Conservation (phyloP, 2,113 vertebrate species). For the Octodon degus region DNA sequence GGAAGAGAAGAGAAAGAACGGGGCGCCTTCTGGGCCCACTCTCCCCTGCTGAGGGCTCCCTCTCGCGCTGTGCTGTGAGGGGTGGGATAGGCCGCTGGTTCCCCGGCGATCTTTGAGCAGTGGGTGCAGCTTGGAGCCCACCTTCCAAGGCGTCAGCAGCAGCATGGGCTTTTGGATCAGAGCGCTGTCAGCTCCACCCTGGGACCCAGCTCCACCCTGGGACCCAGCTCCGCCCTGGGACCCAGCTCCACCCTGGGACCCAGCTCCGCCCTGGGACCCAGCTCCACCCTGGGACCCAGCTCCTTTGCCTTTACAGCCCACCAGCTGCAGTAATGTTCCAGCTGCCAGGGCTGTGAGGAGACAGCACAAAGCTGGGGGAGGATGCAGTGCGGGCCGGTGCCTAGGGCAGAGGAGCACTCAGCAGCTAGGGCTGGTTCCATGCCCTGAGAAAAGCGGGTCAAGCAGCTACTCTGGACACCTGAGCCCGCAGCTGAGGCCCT, state of each 20-base stretch:
- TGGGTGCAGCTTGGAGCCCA: no score
- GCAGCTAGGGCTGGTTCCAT: accelerated
- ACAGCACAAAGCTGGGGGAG: no score
- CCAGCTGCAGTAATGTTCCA: background rate
- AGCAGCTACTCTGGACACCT: background rate
- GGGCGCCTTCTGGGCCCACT: background rate
- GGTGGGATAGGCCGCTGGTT: background rate
- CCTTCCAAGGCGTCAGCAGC: background rate
- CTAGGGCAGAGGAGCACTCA: background rate
- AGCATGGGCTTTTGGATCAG: background rate
- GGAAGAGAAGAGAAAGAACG: background rate
- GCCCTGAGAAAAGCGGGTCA: background rate
- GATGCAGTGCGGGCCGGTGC: accelerated
- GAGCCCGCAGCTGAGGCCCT: background rate
- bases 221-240: no score
- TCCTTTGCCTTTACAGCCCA: background rate
- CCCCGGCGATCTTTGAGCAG: background rate
- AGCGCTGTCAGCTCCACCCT: background rate
- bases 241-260: no score
- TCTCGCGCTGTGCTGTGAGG: accelerated
- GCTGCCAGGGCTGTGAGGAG: background rate
- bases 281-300: background rate
- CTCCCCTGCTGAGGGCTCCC: background rate
- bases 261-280: no score
- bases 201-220: background rate